A percentile compares a stretch with the other conserved stretches of the same genome.
phyloP scores from a whole-genome alignment of 2,113 vertebrate genomes.

The Mohoua ochrocephala region DNA sequence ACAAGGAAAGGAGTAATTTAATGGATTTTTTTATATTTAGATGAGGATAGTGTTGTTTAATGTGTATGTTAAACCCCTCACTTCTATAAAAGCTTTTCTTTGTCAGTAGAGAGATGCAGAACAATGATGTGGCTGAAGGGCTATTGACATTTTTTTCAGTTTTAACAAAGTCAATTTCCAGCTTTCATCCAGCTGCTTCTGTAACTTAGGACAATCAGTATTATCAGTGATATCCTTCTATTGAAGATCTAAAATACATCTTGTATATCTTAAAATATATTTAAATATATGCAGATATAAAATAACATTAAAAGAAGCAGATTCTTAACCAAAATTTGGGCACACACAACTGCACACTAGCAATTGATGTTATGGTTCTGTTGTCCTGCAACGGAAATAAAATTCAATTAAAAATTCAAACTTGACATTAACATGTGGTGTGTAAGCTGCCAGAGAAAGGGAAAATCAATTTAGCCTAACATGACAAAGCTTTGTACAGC shows the following conservation, averaged over 20 bases:
- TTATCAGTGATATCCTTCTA: neutral
- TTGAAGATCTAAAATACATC: neutral
- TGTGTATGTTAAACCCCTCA: neutral
- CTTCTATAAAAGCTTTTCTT: neutral
- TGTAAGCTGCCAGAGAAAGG: neutral
- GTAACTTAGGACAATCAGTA: neutral
- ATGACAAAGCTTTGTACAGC: neutral
- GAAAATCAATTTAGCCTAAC: neutral
- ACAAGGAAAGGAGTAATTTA: neutral
- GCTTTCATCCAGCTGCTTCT: neutral
- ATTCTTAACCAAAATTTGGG: neutral
- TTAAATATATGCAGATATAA: neutral
- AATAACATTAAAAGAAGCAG: neutral
- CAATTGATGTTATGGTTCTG: neutral
- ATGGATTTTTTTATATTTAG: neutral
- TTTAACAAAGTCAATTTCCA: neutral
- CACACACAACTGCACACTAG: neutral
- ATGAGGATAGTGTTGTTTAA: neutral
- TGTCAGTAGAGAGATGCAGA: neutral
- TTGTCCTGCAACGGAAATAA: neutral
- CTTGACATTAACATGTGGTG: fast-evolving
- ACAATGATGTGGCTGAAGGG: neutral
- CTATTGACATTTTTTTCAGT: neutral
- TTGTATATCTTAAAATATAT: neutral
- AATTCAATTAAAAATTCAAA: neutral